Base-by-base conservation (phyloP, 2,797 vertebrate genomes). In the Eutrigla gurnardus region DNA sequence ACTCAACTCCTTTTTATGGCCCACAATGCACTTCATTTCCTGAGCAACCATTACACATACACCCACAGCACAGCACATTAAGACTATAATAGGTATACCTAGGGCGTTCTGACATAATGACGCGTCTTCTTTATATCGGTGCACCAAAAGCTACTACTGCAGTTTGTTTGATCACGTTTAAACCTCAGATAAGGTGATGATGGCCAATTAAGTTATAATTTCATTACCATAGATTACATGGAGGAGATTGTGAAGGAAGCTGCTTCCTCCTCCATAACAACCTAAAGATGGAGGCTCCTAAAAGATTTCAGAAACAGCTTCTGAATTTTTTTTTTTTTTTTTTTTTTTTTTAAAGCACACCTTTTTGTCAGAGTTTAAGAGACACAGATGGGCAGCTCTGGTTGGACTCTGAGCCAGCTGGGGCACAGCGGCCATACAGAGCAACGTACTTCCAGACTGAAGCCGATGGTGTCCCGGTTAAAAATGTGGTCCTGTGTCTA, bases 11-110 rank as follows among this genome's bases (percentile, higher is more conserved):
- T 80, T 82, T 89, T 83, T 77, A 87, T 76, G 79, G 84, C 79
- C 83, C 90, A 92, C 88, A 92, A 88, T 91, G 83, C 89, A 72
- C 25, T 92, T 92, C 63, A 89, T 88, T 93, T 93, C 91, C 88
- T 88, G 49, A 58, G 62, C 70, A 58, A 55, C 76, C 53, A 39
- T 88, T 83, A 66, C 86, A 83, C 70, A 80, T 80, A 80, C 79
- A 59, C 68, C 62, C 74, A 82, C 78, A 70, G 75, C 73, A 57
- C 53, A 25, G 78, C 80, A 77, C 64, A 89, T 77, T 71, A 81
- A 72, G 75, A 75, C 80, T 77, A 78, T 77, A 86, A 82, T 50
- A 87, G 78, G 66, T 55, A 43, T 55, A 84, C 75, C 69, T 54
- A 78, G 75, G 73, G 58, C 55, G 0, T 57, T 45, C 57, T 83